Base-by-base conservation (phyloP, 2,113 vertebrate genomes). In the Daubentonia madagascariensis region DNA sequence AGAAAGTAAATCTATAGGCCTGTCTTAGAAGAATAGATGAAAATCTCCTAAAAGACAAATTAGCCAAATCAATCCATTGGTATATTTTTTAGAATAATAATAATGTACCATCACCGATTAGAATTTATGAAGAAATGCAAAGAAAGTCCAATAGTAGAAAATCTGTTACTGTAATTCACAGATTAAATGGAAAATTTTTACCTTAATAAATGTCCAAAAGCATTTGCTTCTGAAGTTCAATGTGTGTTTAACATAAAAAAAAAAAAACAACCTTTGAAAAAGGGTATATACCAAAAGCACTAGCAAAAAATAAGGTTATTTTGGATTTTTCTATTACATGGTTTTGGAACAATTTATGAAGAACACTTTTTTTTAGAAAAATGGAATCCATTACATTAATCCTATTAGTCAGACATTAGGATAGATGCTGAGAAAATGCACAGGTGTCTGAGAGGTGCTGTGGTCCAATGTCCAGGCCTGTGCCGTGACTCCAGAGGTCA, bases 21-120 rank as follows among this genome's bases (percentile, higher is more conserved):
- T 10, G 25, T 57, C 13, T 92, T 68, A 67, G 10, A 5, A 91
- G 4, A 14, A n/a, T 54, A 91, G 8, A 80, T 80, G 35, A 48
- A 93, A 93, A 93, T 16, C 13, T 75, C 35, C 48, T 76, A 54
- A 89, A n/a, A 78, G 40, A 89, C 67, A 95, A 79, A n/a, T 76
- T 16, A 73, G 8, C 23, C 75, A 67, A n/a, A 45, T 16, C 7
- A 48, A 85, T 22, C 4, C 9, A 30, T 20, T 50, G 43, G 16
- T 20, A 3, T 89, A 50, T 57, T 40, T 91, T 84, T 45, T 0
- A 0, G 50, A 75, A 84, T 88, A 79, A 65, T 83, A 54, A 25
- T 43, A 88, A 78, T 32, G n/a, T 1, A 25, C 23, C 23, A 23
- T 20, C 48, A 68, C 37, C 28, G 81, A 22, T 4, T 70, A 63